Percentiles rank a stretch among this genome's conserved stretches.
phyloP scores from a whole-genome alignment of 2,888 invertebrate genomes.

The Euzophera pinguis region DNA sequence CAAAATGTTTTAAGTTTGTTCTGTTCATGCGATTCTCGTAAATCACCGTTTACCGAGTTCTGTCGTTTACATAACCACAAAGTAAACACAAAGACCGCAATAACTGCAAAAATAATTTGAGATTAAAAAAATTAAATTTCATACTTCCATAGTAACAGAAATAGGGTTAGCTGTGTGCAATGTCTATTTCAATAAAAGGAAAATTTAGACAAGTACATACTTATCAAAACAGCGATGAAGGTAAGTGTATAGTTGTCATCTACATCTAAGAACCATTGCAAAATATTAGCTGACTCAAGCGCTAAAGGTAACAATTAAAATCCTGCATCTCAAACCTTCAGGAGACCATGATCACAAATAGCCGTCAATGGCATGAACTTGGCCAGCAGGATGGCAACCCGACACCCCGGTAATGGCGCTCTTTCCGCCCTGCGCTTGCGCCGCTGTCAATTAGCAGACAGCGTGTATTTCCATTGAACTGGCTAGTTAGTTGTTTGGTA shows the following conservation, averaged over 20 bases:
- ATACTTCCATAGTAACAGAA: no score
- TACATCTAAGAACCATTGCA: background rate
- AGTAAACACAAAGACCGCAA: background rate
- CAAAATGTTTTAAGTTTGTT: conserved; percentile 3
- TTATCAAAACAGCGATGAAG: no score
- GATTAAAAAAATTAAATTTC: no score
- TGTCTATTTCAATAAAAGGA: no score
- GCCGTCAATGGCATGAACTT: background rate
- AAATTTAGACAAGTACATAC: no score
- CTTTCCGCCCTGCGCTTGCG: conserved; percentile 3
- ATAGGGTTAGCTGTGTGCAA: no score
- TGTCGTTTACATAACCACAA: background rate
- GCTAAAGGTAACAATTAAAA: background rate
- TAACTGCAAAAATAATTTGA: background rate
- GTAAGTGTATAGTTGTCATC: no score
- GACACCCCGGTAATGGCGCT: conserved; percentile 13
- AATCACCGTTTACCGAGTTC: background rate
- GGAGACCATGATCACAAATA: background rate
- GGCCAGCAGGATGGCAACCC: conserved; percentile 8
- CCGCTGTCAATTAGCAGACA: conserved; percentile 10
- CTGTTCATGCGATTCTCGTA: background rate
- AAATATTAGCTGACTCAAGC: no score
- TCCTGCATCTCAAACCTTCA: background rate
- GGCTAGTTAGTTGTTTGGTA: background rate
- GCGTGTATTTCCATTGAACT: conserved; percentile 1